Base-by-base conservation (phyloP, 2,797 vertebrate genomes). In the Prunella strophiata region DNA sequence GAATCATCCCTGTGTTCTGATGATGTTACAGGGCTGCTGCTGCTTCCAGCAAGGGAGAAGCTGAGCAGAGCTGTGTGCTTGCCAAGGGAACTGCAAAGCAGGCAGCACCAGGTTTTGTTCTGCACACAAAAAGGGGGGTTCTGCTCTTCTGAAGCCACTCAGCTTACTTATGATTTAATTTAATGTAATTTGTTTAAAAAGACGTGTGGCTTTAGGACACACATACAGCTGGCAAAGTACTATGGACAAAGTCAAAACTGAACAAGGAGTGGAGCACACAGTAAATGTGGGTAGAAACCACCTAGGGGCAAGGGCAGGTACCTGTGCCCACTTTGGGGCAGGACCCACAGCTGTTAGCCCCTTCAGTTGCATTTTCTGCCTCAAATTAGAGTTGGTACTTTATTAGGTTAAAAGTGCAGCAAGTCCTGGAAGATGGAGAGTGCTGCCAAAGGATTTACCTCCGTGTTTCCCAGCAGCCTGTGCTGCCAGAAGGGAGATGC, bases 381-480 rank as follows among this genome's bases (percentile, higher is more conserved):
- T 40, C 38, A 4, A 32, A 47, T 73, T 13, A 45, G 42, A 50
- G 16, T 17, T 0, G 0, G 19, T 32, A 34, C 23, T 59, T 52
- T 18, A 47, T 48, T 13, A 26, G 59, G 20, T n/a, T 70, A 51
- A 26, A 47, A 76, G 59, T 10, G 1, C 34, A 30, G 36, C 11
- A 12, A 38, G 45, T 40, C 45, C 42, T 65, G 63, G 72, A 47
- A 36, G 61, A 48, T 3, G 0, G 1, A 66, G 29, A 38, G 32
- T 1, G 6, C 48, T 66, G 61, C 40, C 0, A 15, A 26, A 89
- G 57, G 42, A 66, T 61, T 70, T 29, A 38, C 51, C 68, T 73
- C 36, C 0, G 1, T 1, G 13, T 54, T 80, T 71, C 50, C 7
- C 4, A 34, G n/a, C 52, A 34, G 43, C 40, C 43, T 1, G 9